Evolutionary conservation across 2,888 invertebrate genomes (phyloP), one percentile per base, ranked within the genome.

Genomic region (Ametastegia equiseti): DNA sequence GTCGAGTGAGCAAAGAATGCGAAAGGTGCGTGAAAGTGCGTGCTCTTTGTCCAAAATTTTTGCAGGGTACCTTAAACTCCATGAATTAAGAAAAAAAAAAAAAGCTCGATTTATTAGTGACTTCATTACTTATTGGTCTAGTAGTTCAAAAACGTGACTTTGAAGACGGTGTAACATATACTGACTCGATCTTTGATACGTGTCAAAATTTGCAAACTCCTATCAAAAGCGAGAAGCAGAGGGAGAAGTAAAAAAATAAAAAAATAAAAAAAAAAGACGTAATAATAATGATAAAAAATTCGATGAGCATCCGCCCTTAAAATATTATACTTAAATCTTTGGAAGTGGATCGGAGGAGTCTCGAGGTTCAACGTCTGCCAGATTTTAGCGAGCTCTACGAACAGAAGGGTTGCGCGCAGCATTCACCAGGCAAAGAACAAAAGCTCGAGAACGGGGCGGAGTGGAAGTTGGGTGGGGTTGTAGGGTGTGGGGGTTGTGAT

Each of bases 1-100:
- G 36, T 3, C 6, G 54, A 54, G 50, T n/a, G 54, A 30, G 19
- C 33, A 11, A 23, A 54, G 54, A 27, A 15, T 13, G 54, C 15
- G n/a, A 54, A 19, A 54, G 54, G 27, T 15, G 27, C 19, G 69
- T 7, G 45, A 13, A n/a, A n/a, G n/a, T n/a, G n/a, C n/a, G 69
- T 4, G 65, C 84, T 84, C 86, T 86, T 86, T 85, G 84, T 85
- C 83, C 83, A 73, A 45, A n/a, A n/a, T 65, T 81, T 81, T 83
- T 82, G 33, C 54, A 47, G 47, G n/a, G 50, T 45, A 42, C 82
- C n/a, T n/a, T n/a, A n/a, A 69, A 81, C 82, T 81, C 81, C 82
- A 86, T 86, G 86, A 88, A 87, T 88, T 86, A 87, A 85, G 83
- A 84, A n/a, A n/a, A n/a, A n/a, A n/a, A n/a, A n/a, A n/a, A n/a